Percentiles rank a stretch among this genome's conserved stretches.
Evolutionary conservation across 2,113 vertebrate species (phyloP).

Genomic region (Scophthalmus maximus): DNA sequence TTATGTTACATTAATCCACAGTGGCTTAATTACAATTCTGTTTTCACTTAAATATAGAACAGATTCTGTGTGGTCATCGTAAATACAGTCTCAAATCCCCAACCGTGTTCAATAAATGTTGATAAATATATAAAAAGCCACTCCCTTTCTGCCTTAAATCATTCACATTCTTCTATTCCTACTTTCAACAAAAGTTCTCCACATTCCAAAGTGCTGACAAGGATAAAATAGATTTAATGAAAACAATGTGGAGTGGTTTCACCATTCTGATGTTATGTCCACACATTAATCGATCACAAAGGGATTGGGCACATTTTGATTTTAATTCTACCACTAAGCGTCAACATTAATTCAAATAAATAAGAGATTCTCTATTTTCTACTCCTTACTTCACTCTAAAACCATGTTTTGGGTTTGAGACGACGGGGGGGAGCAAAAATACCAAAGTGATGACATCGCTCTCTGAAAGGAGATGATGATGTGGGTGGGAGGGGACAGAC

Average conservation of each 20-base stretch:
- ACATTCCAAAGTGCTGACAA: constrained; percentile 68
- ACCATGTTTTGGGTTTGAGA: constrained; percentile 22
- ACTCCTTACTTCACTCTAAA: constrained; percentile 33
- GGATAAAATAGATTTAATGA: constrained; percentile 31
- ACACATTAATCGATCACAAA: too few relatives aligned
- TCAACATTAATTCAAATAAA: constrained; percentile 8
- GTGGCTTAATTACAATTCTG: background rate
- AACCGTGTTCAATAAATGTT: constrained; percentile 36
- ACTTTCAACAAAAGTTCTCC: constrained; percentile 69
- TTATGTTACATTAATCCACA: background rate
- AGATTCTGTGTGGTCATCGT: constrained; percentile 8
- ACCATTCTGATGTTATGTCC: background rate
- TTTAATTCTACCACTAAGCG: background rate
- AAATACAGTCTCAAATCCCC: constrained; percentile 19
- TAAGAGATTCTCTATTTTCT: constrained; percentile 20
- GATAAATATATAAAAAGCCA: background rate
- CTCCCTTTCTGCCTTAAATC: constrained; percentile 26
- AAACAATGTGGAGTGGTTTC: constrained; percentile 53
- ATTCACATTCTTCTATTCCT: constrained; percentile 40
- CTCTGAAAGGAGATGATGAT: constrained; percentile 42
- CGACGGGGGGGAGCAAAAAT: constrained; percentile 50
- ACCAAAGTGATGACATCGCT: constrained; percentile 63
- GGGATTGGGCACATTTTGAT: background rate
- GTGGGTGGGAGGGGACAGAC: constrained; percentile 26
- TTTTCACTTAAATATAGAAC: background rate